These are phyloP conservation scores for Laterallus jamaicensis DNA, from an alignment of 2,113 vertebrate genomes.

Conservation along the genomic window DNA sequence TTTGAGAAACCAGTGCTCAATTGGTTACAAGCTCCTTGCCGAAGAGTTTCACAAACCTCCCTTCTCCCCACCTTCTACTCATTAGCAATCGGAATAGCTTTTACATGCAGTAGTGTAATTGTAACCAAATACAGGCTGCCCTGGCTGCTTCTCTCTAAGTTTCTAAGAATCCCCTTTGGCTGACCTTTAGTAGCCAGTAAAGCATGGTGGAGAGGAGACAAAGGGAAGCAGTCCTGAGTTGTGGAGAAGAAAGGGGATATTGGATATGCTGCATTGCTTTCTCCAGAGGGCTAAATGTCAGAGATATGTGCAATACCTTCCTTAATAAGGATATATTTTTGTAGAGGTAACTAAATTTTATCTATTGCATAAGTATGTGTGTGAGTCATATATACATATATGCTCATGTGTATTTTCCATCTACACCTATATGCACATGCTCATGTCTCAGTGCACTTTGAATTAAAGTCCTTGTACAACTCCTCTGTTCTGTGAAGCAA, in stretches of 20 bases:
- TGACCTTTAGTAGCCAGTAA: constrained; percentile 58
- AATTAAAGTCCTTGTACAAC: neutral
- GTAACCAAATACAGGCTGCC: constrained; percentile 52
- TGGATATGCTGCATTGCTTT: neutral
- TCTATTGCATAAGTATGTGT: accelerated
- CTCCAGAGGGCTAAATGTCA: neutral
- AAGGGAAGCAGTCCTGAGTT: neutral
- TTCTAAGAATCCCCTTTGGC: constrained; percentile 50
- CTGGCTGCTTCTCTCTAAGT: constrained; percentile 2
- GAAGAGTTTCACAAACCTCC: constrained; percentile 20
- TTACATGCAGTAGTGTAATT: constrained; percentile 22
- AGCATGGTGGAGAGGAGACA: neutral
- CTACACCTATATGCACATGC: accelerated
- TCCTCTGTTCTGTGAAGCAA: neutral
- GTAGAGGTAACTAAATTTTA: neutral
- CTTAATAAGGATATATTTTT: neutral
- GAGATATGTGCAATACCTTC: neutral
- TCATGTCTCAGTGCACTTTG: neutral
- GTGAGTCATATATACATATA: no score
- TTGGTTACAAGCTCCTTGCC: constrained; percentile 49
- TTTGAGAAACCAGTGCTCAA: constrained; percentile 63
- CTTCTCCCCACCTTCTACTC: constrained; percentile 44
- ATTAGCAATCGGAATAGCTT: constrained; percentile 33
- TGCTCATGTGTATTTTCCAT: neutral
- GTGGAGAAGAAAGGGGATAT: neutral